phyloP scores from a whole-genome alignment of 64 coral and sea anemone species.

The Actinia tenebrosa region DNA sequence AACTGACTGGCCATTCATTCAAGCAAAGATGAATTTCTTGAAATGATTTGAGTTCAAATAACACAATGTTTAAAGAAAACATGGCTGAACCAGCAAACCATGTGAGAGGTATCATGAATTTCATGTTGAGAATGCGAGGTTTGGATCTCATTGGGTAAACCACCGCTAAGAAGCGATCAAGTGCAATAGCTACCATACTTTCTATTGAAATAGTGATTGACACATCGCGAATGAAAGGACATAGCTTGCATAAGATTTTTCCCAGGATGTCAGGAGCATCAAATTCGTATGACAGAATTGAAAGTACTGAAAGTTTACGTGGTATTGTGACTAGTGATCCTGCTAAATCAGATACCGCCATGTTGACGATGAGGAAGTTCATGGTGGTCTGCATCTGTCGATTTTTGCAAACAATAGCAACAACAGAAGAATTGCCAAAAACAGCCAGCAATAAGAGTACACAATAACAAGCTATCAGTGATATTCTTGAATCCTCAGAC shows the following conservation, averaged over 20 bases:
- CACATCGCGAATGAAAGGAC: background rate
- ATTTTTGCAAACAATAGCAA: conserved; percentile 34
- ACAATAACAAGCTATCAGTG: conserved; percentile 5
- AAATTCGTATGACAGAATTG: background rate
- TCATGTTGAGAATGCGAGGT: background rate
- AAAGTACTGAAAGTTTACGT: background rate
- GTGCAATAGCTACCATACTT: conserved; percentile 5
- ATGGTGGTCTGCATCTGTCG: conserved; percentile 39
- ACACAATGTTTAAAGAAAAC: background rate
- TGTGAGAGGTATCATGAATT: background rate
- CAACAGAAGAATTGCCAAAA: conserved; percentile 31
- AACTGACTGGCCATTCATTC: background rate
- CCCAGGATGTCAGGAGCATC: background rate
- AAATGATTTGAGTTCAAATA: background rate
- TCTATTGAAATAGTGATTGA: conserved; percentile 6
- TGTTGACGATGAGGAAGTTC: conserved; percentile 58
- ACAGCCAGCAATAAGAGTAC: conserved; percentile 22
- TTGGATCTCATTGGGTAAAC: background rate
- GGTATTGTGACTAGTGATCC: background rate
- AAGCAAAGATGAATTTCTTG: background rate
- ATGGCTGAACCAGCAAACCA: background rate
- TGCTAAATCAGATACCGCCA: conserved; percentile 48
- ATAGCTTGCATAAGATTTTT: background rate
- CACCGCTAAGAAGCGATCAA: conserved; percentile 16
- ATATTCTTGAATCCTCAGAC: background rate